Evolutionary conservation across 2,888 invertebrate species (phyloP).

Genomic region (Drosophila borealis): DNA sequence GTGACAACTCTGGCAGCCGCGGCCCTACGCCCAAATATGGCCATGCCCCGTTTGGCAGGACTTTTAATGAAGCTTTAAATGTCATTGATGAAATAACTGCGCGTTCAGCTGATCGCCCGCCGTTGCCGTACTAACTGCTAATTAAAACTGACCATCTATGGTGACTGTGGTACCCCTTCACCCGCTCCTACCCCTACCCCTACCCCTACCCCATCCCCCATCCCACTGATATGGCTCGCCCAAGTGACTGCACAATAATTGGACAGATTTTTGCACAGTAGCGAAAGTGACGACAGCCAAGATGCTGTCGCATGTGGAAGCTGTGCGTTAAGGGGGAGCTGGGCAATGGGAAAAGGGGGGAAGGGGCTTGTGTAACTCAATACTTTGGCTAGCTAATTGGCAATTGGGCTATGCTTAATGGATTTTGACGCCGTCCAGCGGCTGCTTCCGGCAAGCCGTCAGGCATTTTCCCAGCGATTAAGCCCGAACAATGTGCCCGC

Average conservation of each 20-base stretch:
- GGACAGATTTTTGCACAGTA: conserved; percentile 69
- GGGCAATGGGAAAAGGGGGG: neutral
- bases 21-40: conserved; percentile 70
- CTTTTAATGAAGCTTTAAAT: conserved; percentile 82
- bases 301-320: conserved; percentile 17
- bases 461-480: conserved; percentile 47
- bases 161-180: conserved; percentile 25
- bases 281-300: conserved; percentile 67
- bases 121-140: conserved; percentile 62
- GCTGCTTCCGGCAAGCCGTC: conserved; percentile 54
- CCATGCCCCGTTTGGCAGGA: conserved; percentile 76
- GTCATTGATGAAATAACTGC: conserved; percentile 81
- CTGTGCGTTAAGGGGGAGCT: neutral
- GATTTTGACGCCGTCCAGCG: conserved; percentile 66
- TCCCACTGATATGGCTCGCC: conserved; percentile 5
- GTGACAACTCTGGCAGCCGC: conserved; percentile 37
- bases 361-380: conserved; percentile 51
- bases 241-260: conserved; percentile 60
- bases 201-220: neutral
- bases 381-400: conserved; percentile 59
- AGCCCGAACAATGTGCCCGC: conserved; percentile 43
- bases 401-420: conserved; percentile 74
- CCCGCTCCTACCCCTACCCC: neutral
- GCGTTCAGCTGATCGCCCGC: conserved; percentile 35
- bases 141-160: conserved; percentile 78